Evolutionary conservation across 2,113 vertebrate genomes (phyloP).

Genomic region (Lipophrys pholis): DNA sequence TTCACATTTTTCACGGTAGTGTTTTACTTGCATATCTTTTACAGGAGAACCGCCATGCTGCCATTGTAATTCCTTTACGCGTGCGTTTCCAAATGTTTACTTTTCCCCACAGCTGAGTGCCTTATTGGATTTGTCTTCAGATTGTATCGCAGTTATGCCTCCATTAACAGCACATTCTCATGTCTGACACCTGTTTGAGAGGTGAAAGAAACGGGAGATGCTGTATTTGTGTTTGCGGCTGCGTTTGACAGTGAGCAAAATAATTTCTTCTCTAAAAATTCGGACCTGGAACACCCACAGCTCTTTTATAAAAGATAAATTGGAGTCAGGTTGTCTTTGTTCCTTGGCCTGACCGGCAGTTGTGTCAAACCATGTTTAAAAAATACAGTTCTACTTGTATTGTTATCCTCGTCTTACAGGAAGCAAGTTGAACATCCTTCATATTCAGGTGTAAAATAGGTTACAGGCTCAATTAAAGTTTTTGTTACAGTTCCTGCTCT

Average conservation of each 20-base stretch:
- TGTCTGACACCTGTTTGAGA: too few relatives aligned
- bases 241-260: too few relatives aligned
- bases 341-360: not conserved
- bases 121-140: too few relatives aligned
- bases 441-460: conserved; percentile 24
- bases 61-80: conserved; percentile 2
- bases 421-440: conserved; percentile 18
- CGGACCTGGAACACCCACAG: too few relatives aligned
- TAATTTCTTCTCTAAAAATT: too few relatives aligned
- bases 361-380: conserved; percentile 1
- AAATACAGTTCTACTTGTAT: conserved; percentile 19
- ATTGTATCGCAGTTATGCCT: too few relatives aligned
- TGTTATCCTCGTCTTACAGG: conserved; percentile 31
- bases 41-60: not conserved
- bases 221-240: too few relatives aligned
- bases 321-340: not conserved
- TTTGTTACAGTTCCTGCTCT: not conserved
- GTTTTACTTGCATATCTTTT: not conserved
- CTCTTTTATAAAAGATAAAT: too few relatives aligned
- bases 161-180: too few relatives aligned
- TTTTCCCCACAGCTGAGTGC: not conserved
- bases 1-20: not conserved
- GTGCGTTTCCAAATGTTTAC: not conserved
- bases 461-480: conserved; percentile 7
- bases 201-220: too few relatives aligned